A percentile compares a stretch with the other conserved stretches of the same genome.
These are phyloP conservation scores for Aplodontia rufa DNA, from an alignment of 2,113 vertebrate species.

Conservation along the genomic window DNA sequence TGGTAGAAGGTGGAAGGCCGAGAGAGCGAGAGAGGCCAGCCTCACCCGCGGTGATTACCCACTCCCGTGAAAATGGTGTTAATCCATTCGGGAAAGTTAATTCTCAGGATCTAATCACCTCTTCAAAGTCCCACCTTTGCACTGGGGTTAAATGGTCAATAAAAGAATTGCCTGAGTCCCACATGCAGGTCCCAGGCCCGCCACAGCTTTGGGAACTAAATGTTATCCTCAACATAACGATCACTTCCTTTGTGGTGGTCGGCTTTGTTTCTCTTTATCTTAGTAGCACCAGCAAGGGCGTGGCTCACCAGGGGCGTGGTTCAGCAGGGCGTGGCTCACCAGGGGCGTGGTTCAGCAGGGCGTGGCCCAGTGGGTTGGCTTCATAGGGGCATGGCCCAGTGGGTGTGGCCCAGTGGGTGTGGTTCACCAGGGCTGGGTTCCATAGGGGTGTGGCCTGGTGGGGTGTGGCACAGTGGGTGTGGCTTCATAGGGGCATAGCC, in stretches of 20 bases:
- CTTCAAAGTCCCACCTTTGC: neutral
- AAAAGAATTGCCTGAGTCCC: neutral
- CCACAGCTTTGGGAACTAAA: neutral
- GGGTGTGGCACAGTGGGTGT: no score
- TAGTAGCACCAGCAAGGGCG: constrained; percentile 66
- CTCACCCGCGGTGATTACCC: neutral
- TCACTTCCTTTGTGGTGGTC: constrained; percentile 51
- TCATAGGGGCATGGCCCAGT: no score
- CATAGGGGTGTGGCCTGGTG: no score
- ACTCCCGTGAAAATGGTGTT: neutral
- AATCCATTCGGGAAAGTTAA: neutral
- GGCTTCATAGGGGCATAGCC: no score
- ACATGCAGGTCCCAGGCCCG: no score
- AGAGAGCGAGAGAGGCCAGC: no score
- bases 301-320: no score
- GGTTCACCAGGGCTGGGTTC: no score
- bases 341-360: no score
- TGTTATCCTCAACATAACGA: neutral
- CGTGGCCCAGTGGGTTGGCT: no score
- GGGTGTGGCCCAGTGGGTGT: no score
- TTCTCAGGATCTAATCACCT: neutral
- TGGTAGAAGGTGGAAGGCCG: neutral
- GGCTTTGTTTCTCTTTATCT: constrained; percentile 75
- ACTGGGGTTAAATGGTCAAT: neutral
- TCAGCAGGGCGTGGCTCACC: no score